These are phyloP conservation scores for Drosophila cyrtoloma DNA, from an alignment of 2,888 invertebrate genomes.

Conservation along the genomic window DNA sequence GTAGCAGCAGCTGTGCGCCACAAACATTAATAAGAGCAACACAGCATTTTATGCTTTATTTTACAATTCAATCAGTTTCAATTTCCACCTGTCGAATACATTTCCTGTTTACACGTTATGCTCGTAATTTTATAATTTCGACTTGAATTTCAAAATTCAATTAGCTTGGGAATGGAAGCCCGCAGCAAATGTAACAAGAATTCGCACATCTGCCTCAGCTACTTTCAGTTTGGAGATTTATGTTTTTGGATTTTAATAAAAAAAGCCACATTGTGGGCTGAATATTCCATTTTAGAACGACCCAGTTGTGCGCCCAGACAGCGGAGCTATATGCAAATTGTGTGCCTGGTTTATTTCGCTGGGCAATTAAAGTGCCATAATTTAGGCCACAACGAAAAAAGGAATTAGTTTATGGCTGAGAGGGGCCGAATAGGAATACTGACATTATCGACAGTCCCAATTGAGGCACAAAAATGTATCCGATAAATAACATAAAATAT, in stretches of 20 bases:
- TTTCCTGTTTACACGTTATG: constrained; percentile 77
- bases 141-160: constrained; percentile 76
- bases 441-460: constrained; percentile 2
- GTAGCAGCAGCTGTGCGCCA: constrained; percentile 53
- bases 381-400: constrained; percentile 34
- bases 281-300: constrained; percentile 8
- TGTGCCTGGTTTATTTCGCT: constrained; percentile 29
- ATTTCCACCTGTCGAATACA: constrained; percentile 79
- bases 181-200: constrained; percentile 20
- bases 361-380: constrained; percentile 66
- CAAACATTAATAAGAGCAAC: constrained; percentile 51
- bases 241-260: constrained; percentile 76
- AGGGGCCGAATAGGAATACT: not conserved
- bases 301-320: constrained; percentile 7
- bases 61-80: constrained; percentile 80
- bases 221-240: constrained; percentile 71
- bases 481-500: not conserved
- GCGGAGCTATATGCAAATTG: constrained; percentile 50
- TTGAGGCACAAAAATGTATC: not conserved
- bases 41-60: constrained; percentile 69
- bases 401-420: constrained; percentile 26
- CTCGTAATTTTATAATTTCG: constrained; percentile 76
- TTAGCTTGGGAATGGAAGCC: constrained; percentile 45
- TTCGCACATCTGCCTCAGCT: constrained; percentile 24
- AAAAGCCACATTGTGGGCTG: constrained; percentile 63